phyloP scores from a whole-genome alignment of 2,888 invertebrate species.

The Acleris literana region DNA sequence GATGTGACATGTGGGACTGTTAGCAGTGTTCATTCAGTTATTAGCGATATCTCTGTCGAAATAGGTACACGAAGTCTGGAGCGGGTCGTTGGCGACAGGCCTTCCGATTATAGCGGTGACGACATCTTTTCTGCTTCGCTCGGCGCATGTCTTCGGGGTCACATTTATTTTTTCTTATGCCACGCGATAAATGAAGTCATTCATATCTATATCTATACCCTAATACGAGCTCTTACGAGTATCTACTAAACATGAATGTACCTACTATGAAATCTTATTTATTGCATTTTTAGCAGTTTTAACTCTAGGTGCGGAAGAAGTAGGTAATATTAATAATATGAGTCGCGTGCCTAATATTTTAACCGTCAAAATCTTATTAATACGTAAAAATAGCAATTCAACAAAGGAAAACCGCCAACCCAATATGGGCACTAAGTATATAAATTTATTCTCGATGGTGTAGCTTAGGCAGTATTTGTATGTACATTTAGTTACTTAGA shows the following conservation, averaged over 20 bases:
- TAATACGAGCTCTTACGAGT: neutral
- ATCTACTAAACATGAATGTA: too few species aligned
- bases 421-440: too few species aligned
- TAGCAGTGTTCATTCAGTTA: slow-evolving; percentile 25
- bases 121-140: slow-evolving; percentile 56
- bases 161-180: slow-evolving; percentile 33
- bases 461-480: too few species aligned
- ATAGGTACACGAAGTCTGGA: slow-evolving; percentile 46
- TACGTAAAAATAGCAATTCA: too few species aligned
- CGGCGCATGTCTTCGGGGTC: slow-evolving; percentile 46
- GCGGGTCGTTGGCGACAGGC: slow-evolving; percentile 60
- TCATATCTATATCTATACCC: slow-evolving; percentile 1
- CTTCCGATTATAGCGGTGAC: slow-evolving; percentile 79
- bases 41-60: slow-evolving; percentile 34
- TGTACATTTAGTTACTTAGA: too few species aligned
- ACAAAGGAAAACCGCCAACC: too few species aligned
- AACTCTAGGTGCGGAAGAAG: too few species aligned
- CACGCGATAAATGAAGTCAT: slow-evolving; percentile 33
- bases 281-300: too few species aligned
- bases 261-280: too few species aligned
- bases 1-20: slow-evolving; percentile 19
- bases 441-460: too few species aligned
- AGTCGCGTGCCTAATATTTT: neutral
- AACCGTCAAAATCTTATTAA: too few species aligned
- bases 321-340: too few species aligned